Evolutionary conservation across 2,113 vertebrate genomes (phyloP), one percentile per base, ranked within the genome.

Genomic region (Saccopteryx bilineata): DNA sequence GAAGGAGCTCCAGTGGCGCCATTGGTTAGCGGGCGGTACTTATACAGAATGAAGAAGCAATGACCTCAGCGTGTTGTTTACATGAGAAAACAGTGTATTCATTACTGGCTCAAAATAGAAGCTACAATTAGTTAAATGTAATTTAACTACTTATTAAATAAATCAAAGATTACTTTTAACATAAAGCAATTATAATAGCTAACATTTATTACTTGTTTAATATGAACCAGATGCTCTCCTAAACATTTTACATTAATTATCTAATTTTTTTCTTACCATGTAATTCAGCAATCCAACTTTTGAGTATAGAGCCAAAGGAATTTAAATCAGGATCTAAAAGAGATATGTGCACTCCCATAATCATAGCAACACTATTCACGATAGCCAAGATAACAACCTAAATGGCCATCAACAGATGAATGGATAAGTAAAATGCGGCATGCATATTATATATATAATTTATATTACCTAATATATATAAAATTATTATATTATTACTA

Each of bases 121-220:
- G 18, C 9, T 56, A 61, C 17, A 56, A 75, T 48, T 69, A 68
- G 28, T 79, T 54, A 21, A 93, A 80, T 52, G 87, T 61, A 88
- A 71, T 46, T 91, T 26, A 86, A 65, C 12, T 86, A 50, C 56
- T 83, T 87, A 95, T 72, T 72, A 85, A 84, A 39, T 80, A 33
- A 95, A 46, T 72, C 69, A 68, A 85, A n/a, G 19, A 52, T 94
- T 84, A 87, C 48, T 96, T 84, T 97, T 61, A 84, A 90, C 52
- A 89, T 86, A 63, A 86, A 81, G 74, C 78, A 81, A 91, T 86
- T 74, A 75, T 21, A 84, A 14, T 31, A 88, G 12, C 65, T 80
- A 90, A 87, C 2, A 81, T 33, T 84, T 90, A 78, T 31, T 92
- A 13, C 72, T 91, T 93, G 76, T 90, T 94, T 94, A 66, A 68